Evolutionary conservation across 2,113 vertebrate genomes (phyloP).

Genomic region (Mirza zaza): DNA sequence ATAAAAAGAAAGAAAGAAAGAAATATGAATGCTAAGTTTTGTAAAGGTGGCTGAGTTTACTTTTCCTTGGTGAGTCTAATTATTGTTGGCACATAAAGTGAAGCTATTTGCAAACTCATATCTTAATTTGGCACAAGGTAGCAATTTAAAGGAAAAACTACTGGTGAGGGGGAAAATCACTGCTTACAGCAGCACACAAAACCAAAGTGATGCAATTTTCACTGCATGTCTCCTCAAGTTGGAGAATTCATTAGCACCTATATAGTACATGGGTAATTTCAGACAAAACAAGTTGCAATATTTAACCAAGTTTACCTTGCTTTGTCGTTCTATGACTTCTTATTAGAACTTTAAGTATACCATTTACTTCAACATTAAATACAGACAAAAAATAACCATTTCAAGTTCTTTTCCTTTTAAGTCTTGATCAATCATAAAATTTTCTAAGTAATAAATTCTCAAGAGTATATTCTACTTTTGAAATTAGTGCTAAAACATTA

Average conservation of each 20-base stretch:
- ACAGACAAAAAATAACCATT: conserved; percentile 69
- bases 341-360: conserved; percentile 74
- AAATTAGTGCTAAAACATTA: background rate
- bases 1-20: conserved; percentile 32
- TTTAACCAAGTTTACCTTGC: conserved; percentile 73
- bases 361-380: conserved; percentile 75
- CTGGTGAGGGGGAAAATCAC: conserved; percentile 47
- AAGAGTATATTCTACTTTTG: background rate
- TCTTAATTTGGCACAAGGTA: conserved; percentile 67
- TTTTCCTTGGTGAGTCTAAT: conserved; percentile 64
- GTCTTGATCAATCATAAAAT: conserved; percentile 65
- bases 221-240: conserved; percentile 76
- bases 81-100: conserved; percentile 58
- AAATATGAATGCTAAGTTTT: conserved; percentile 35
- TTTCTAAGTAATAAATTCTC: conserved; percentile 46
- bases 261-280: conserved; percentile 62
- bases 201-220: conserved; percentile 76
- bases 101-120: conserved; percentile 68
- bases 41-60: conserved; percentile 56
- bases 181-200: conserved; percentile 69
- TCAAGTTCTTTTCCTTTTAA: conserved; percentile 72
- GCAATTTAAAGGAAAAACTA: conserved; percentile 71
- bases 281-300: conserved; percentile 74
- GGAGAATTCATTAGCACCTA: conserved; percentile 71
- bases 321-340: conserved; percentile 76